Conservation (phyloP, 1,140 invertebrate genomes). For the Camponotus floridanus region DNA sequence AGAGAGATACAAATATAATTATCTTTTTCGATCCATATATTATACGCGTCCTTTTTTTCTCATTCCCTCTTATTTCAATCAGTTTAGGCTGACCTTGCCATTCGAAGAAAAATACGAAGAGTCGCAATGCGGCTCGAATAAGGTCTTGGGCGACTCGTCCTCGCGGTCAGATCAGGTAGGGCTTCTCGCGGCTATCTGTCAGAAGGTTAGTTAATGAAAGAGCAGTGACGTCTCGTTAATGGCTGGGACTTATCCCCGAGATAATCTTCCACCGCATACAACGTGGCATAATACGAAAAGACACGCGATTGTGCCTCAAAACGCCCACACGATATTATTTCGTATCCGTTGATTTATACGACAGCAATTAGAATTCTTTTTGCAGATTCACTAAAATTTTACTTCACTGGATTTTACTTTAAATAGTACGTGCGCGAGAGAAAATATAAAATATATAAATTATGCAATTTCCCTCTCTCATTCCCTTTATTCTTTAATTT, state of each 20-base stretch:
- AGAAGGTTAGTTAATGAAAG: constrained; percentile 73
- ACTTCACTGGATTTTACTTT: not conserved
- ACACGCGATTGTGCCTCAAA: constrained; percentile 70
- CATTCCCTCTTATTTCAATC: not conserved
- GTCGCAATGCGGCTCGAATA: constrained; percentile 41
- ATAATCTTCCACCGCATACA: constrained; percentile 66
- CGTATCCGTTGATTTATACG: constrained; percentile 37
- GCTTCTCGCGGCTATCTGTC: constrained; percentile 71
- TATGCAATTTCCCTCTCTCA: too few species aligned
- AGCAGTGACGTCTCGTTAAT: constrained; percentile 70
- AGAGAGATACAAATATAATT: not conserved
- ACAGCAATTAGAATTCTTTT: constrained; percentile 19
- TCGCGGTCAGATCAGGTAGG: constrained; percentile 40
- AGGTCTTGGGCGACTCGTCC: constrained; percentile 5
- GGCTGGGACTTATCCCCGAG: constrained; percentile 71
- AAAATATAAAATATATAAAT: constrained; percentile 6
- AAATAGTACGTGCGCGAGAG: not conserved
- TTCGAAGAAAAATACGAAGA: constrained; percentile 33
- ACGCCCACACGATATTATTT: constrained; percentile 67
- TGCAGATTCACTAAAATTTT: not conserved
- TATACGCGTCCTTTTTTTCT: not conserved
- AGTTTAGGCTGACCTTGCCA: not conserved
- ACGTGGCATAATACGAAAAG: constrained; percentile 29
- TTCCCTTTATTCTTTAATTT: not conserved
- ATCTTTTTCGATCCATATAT: not conserved